Base-by-base conservation (phyloP, 1,140 invertebrate genomes). In the Pemphigus obesinymphae region DNA sequence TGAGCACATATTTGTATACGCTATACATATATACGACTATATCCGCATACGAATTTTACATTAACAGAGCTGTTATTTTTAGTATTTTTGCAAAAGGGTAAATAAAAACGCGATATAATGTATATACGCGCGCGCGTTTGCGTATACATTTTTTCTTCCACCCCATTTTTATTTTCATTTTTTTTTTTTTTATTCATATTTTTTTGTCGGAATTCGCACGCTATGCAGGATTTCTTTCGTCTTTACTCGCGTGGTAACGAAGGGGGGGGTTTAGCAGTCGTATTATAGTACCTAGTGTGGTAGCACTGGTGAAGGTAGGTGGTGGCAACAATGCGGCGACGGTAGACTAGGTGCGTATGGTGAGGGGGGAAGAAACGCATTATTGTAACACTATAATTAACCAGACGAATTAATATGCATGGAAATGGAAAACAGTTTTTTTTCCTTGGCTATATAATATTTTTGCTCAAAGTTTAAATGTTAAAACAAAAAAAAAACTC, bases 331-430 rank as follows among this genome's bases (percentile, higher is more conserved):
- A 3, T 11, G 1, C 10, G 11, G 63, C 20, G 34, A 20, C 11
- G n/a, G 63, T 37, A 68, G 63, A 3, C 63, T n/a, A 68, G 63
- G 3, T 20, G 34, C 34, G 17, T 37, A 68, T 37, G 20, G 34
- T 10, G 17, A 40, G 20, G 29, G 75, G n/a, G n/a, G 13, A 34
- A 58, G 61, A 78, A 78, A 78, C 53, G 37, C 75, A 78, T 78
- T 78, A 78, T 78, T 61, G 37, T 58, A 78, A 78, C 50, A 61
- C 53, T 61, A 78, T 78, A 78, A 58, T 58, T 78, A 78, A 61
- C 50, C 55, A 43, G 34, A 58, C 75, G 53, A 78, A 78, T 76
- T 76, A 76, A 76, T 76, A 76, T 78, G 75, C 75, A 78, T 78
- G 55, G 29, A 78, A 76, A 53, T 53, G 50, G 31, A 55, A 53